phyloP scores from a whole-genome alignment of 2,113 vertebrate genomes.

The Corythornis vintsioides region DNA sequence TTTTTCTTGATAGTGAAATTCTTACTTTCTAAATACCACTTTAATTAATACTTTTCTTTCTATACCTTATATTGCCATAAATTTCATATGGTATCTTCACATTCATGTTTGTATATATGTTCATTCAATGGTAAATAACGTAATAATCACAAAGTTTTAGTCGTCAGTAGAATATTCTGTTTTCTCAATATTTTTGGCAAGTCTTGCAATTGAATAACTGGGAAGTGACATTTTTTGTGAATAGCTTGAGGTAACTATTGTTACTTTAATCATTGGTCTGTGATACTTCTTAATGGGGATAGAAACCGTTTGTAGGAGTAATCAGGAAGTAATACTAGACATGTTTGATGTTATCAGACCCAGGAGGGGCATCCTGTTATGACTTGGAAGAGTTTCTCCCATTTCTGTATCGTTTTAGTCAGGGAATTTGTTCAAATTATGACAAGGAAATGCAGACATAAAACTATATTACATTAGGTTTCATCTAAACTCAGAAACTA shows the following conservation, averaged over 20 bases:
- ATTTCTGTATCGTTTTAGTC: background rate
- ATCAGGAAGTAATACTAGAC: background rate
- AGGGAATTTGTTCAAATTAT: background rate
- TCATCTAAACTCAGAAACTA: background rate
- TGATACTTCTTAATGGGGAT: background rate
- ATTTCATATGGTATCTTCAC: background rate
- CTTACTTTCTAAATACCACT: background rate
- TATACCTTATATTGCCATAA: background rate
- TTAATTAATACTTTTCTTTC: background rate
- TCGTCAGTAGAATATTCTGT: background rate
- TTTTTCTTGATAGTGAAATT: background rate
- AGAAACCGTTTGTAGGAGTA: background rate
- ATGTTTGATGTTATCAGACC: background rate
- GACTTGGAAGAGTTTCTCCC: background rate
- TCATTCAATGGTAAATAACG: background rate
- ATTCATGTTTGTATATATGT: background rate
- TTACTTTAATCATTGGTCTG: background rate
- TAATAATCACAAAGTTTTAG: background rate
- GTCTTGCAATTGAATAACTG: background rate
- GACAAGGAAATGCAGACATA: background rate
- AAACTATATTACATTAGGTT: background rate
- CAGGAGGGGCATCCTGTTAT: fast-evolving
- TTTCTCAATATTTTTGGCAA: background rate
- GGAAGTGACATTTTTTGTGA: background rate
- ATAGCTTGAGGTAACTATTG: background rate